phyloP scores from a whole-genome alignment of 2,113 vertebrate species.

The Rhinichthys klamathensis region DNA sequence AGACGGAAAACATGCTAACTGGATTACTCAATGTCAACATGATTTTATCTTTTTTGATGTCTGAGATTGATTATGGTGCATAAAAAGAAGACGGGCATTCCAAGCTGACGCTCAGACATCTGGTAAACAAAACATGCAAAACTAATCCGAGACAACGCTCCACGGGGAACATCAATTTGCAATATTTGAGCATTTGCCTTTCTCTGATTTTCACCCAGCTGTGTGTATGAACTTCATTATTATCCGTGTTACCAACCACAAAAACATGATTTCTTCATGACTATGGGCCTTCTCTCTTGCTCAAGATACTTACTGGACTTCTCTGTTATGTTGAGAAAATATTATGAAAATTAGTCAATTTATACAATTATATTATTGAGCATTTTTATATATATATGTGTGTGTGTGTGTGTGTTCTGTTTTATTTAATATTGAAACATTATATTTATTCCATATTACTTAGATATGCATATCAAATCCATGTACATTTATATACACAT shows the following conservation, averaged over 20 bases:
- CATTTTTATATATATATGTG: too few relatives aligned
- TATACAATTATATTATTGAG: too few relatives aligned
- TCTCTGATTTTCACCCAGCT: neutral
- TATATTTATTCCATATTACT: too few relatives aligned
- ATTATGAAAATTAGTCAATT: too few relatives aligned
- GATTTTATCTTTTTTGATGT: conserved; percentile 54
- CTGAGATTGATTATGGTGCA: conserved; percentile 51
- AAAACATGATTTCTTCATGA: neutral
- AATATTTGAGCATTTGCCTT: neutral
- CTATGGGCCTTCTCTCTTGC: neutral
- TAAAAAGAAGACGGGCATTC: conserved; percentile 34
- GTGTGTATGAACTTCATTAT: conserved; percentile 8
- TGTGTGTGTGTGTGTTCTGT: too few relatives aligned
- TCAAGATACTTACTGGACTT: neutral
- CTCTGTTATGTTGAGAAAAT: neutral
- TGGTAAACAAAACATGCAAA: conserved; percentile 17
- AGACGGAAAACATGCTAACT: conserved; percentile 19
- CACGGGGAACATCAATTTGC: neutral
- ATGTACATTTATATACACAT: too few relatives aligned
- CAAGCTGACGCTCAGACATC: conserved; percentile 19
- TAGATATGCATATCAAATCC: too few relatives aligned
- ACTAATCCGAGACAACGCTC: conserved; percentile 29
- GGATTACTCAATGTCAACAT: conserved; percentile 27
- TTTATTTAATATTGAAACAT: too few relatives aligned
- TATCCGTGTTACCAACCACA: neutral